Evolutionary conservation across 2,797 vertebrate genomes (phyloP).

Genomic region (Natrix natrix): DNA sequence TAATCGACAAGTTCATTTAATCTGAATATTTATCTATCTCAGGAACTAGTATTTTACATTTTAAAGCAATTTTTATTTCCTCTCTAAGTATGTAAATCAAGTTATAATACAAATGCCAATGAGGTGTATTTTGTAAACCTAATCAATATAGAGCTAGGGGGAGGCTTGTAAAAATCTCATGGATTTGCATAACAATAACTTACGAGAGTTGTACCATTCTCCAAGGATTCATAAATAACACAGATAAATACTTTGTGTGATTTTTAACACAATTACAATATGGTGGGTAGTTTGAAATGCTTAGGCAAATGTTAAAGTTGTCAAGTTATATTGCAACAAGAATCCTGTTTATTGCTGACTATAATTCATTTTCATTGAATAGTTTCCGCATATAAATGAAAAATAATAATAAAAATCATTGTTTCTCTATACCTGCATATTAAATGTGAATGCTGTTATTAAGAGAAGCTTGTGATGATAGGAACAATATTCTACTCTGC

Average conservation of each 20-base stretch:
- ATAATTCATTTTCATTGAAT: conserved; percentile 49
- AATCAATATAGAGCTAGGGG: conserved; percentile 28
- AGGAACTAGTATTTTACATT: not conserved
- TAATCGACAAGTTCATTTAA: not conserved
- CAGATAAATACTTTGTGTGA: conserved; percentile 46
- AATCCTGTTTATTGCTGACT: conserved; percentile 30
- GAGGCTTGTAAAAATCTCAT: conserved; percentile 39
- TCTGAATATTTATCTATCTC: not conserved
- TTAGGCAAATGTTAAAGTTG: conserved; percentile 57
- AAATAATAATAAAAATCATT: not conserved
- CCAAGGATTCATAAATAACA: conserved; percentile 49
- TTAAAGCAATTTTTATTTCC: not conserved
- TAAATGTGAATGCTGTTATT: conserved; percentile 22
- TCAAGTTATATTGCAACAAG: conserved; percentile 20
- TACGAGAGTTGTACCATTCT: conserved; percentile 34
- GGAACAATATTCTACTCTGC: not conserved
- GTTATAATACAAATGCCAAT: not conserved
- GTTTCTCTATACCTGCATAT: not conserved
- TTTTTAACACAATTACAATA: conserved; percentile 39
- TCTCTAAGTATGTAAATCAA: not conserved
- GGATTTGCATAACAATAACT: conserved; percentile 27
- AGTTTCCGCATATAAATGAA: conserved; percentile 18
- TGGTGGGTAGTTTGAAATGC: conserved; percentile 42
- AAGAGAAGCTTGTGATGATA: conserved; percentile 25
- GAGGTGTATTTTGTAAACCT: conserved; percentile 47